These are phyloP conservation scores for Paracyprichromis sp. DNA, from an alignment of 2,113 vertebrate species.

Conservation along the genomic window DNA sequence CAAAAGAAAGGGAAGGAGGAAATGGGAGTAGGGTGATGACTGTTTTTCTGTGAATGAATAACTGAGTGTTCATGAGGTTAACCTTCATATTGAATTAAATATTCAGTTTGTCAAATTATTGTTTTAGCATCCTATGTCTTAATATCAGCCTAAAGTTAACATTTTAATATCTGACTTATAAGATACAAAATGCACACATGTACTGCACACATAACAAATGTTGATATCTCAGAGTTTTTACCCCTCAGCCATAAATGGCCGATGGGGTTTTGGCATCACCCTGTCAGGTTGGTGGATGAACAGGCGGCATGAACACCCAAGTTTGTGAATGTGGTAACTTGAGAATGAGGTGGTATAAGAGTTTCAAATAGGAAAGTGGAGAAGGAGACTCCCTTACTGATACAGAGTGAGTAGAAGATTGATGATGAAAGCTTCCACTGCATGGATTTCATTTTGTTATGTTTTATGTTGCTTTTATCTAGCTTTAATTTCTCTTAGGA, in stretches of 20 bases:
- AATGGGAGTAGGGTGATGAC: neutral
- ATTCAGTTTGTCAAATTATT: neutral
- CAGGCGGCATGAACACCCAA: neutral
- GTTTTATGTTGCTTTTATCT: neutral
- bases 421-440: neutral
- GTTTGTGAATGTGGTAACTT: neutral
- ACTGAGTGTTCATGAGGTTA: neutral
- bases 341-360: neutral
- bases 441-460: neutral
- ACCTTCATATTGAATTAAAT: neutral
- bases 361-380: neutral
- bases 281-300: neutral
- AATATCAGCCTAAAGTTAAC: neutral
- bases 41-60: neutral
- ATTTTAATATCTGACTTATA: neutral
- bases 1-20: neutral
- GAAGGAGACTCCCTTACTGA: neutral
- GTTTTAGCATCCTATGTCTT: neutral
- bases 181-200: neutral
- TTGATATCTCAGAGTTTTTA: neutral
- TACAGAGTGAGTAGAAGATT: neutral
- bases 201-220: neutral
- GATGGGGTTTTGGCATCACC: neutral
- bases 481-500: neutral
- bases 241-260: neutral